Evolutionary conservation across 2,113 vertebrate genomes (phyloP).

Genomic region (Malaclemys terrapin): DNA sequence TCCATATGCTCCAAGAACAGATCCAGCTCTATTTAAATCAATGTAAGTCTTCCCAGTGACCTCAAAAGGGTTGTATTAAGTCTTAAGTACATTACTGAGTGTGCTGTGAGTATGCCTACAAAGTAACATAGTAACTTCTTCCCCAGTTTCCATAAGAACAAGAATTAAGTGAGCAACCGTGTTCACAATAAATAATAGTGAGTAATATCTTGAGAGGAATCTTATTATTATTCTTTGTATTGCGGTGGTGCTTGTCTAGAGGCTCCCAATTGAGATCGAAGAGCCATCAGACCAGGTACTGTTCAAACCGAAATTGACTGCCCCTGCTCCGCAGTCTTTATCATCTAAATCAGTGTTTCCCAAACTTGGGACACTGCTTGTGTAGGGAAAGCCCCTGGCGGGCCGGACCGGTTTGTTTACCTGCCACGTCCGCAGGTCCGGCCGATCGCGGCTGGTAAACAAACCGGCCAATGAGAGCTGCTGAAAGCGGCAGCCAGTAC

Average conservation of each 20-base stretch:
- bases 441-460: no score
- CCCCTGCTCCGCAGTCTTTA: conserved; percentile 62
- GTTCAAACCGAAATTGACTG: conserved; percentile 63
- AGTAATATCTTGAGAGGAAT: conserved; percentile 59
- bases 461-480: no score
- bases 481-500: no score
- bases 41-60: not conserved
- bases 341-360: no score
- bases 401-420: no score
- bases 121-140: not conserved
- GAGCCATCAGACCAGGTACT: conserved; percentile 39
- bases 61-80: not conserved
- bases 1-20: not conserved
- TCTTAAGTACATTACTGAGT: not conserved
- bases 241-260: conserved; percentile 11
- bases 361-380: no score
- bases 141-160: not conserved
- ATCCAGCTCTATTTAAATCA: not conserved
- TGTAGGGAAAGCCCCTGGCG: no score
- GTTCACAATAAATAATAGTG: conserved; percentile 30
- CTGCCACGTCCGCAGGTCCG: no score
- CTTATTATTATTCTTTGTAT: not conserved
- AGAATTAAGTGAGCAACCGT: not conserved
- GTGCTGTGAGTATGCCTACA: not conserved
- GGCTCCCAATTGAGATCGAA: conserved; percentile 23